These are phyloP conservation scores for Chaetodon trifascialis DNA, from an alignment of 2,113 vertebrate genomes.

Conservation along the genomic window DNA sequence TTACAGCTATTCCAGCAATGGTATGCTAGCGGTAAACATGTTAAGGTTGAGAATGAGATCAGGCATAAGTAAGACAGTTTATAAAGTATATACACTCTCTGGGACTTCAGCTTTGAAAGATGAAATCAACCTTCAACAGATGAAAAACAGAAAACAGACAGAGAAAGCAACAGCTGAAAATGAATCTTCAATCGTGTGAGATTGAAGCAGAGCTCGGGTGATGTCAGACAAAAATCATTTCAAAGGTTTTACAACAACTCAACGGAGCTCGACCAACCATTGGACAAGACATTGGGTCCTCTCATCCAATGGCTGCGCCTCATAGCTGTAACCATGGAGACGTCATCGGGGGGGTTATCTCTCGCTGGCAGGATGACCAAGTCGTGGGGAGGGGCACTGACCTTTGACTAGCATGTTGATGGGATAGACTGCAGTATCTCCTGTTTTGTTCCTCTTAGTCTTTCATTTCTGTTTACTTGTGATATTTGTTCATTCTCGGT, in stretches of 20 bases:
- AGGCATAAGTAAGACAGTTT: background rate
- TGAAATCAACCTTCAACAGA: conserved; percentile 6
- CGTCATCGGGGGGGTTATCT: conserved; percentile 45
- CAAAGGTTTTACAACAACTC: conserved; percentile 29
- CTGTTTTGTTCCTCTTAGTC: background rate
- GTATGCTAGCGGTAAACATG: background rate
- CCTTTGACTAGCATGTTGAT: conserved; percentile 14
- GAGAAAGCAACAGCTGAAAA: conserved; percentile 10
- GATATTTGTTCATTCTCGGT: background rate
- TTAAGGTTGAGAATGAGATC: conserved; percentile 7
- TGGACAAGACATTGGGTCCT: conserved; percentile 60
- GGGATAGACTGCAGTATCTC: background rate
- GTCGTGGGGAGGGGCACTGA: conserved; percentile 73
- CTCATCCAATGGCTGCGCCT: conserved; percentile 67
- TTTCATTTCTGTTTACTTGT: background rate
- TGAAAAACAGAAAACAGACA: background rate
- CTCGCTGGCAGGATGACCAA: conserved; percentile 87
- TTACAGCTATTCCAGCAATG: background rate
- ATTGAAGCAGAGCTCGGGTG: conserved; percentile 19
- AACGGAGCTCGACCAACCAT: conserved; percentile 73
- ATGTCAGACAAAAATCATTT: conserved; percentile 22
- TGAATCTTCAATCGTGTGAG: background rate
- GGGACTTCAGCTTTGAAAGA: background rate
- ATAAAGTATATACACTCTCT: background rate
- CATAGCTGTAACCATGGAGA: conserved; percentile 75